Evolutionary conservation across 92 coral and sea anemone genomes (phyloP), one percentile per base, ranked within the genome.

Genomic region (Meandrina meandrites): DNA sequence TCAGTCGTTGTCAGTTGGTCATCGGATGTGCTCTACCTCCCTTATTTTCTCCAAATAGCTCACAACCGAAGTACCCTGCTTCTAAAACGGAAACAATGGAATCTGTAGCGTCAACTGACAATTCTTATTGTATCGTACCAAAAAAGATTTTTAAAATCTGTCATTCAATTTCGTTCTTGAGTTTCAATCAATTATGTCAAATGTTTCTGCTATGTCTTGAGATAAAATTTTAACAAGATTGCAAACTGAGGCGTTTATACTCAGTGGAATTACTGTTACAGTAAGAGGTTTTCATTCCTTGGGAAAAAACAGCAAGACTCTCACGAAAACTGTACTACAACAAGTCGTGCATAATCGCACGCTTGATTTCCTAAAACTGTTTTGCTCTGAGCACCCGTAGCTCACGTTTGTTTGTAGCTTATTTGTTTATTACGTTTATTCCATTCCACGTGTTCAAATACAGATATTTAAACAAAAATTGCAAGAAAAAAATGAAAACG

Each of bases 41-140:
- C 45, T 6, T 40, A 2, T 40, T 40, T 40, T 6, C 45, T 40
- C 45, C 2, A 40, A 40, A 40, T 40, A 74, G 16, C 78, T 74
- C 40, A 45, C 40, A 74, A 74, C 13, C 11, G 28, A 74, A 36
- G 31, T 40, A 21, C 3, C 51, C 51, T 36, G 10, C 30, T 21
- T 74, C 50, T 7, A 36, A 73, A 36, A 73, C 77, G 78, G 78
- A 74, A 74, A 18, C 78, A 13, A 36, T 74, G 50, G 53, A 74
- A 74, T 74, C 51, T 37, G 42, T 12, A 40, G 31, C 3, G 40
- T 74, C 78, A 37, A 19, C 24, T 60, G 30, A 8, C 27, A 10
- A 60, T 24, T 60, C 40, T 10, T 37, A 40, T 74, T 40, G 16
- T 21, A 24, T 69, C 17, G 71, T 71, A 35, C 22, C 8, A 7